Evolutionary conservation across 2,113 vertebrate species (phyloP).

Genomic region (Cynopterus brachyotis): DNA sequence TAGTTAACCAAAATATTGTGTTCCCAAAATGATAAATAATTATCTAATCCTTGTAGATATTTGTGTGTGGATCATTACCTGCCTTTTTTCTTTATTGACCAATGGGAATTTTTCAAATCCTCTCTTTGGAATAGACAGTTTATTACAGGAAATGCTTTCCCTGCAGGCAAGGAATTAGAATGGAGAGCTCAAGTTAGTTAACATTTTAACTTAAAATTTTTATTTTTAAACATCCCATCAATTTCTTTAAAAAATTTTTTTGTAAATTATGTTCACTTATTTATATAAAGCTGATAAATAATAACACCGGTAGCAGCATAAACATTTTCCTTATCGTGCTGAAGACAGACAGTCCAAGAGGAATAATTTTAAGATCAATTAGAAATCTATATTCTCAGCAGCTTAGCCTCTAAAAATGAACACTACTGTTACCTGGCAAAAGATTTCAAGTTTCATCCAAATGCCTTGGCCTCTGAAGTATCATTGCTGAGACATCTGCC

Average conservation of each 20-base stretch:
- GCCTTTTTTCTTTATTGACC: conserved; percentile 42
- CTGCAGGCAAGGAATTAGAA: conserved; percentile 1
- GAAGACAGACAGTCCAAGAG: conserved; percentile 65
- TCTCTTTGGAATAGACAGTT: neutral
- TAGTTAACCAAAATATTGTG: conserved; percentile 23
- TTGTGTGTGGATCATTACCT: conserved; percentile 42
- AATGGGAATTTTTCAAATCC: conserved; percentile 22
- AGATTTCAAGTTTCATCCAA: conserved; percentile 70
- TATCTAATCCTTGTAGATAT: conserved; percentile 60
- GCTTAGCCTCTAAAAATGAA: conserved; percentile 65
- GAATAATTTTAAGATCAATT: conserved; percentile 82
- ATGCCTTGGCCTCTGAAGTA: conserved; percentile 41
- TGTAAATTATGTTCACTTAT: conserved; percentile 68
- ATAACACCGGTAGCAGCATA: conserved; percentile 76
- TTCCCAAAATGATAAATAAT: conserved; percentile 61
- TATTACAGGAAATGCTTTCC: conserved; percentile 47
- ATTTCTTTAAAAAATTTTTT: conserved; percentile 41
- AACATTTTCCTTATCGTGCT: conserved; percentile 73
- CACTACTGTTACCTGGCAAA: conserved; percentile 57
- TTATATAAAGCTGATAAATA: conserved; percentile 74
- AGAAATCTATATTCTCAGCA: conserved; percentile 78
- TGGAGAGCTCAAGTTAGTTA: conserved; percentile 38
- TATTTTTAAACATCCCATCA: conserved; percentile 31
- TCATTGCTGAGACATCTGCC: neutral
- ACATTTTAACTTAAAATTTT: neutral